Evolutionary conservation across 2,113 vertebrate species (phyloP), one percentile per base, ranked within the genome.

Genomic region (Salminus brasiliensis): DNA sequence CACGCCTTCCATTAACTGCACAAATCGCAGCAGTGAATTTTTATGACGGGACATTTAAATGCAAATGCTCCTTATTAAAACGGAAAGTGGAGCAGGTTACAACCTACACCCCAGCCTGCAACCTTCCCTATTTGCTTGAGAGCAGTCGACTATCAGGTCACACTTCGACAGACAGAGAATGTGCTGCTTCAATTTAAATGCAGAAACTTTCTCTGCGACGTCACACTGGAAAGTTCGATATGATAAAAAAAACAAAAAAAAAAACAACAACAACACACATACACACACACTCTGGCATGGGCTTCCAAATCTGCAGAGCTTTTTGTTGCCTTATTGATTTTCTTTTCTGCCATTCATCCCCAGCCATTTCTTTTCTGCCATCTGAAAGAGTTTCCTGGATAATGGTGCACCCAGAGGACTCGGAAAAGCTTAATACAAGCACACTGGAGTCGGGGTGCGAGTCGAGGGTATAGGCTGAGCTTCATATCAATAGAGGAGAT

Each of bases 41-140:
- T 80, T 79, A 72, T 73, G 55, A 45, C 5, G 43, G 29, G 65
- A 86, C 69, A 87, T 90, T 89, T 83, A 86, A 84, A 91, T 92
- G 88, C 85, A 88, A 89, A 90, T 89, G 39, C 45, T 55, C 57
- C 32, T 85, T 69, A 89, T 88, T 83, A 87, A 80, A 88, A 68
- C 65, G 74, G 74, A 78, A 67, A 83, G 71, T 70, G 59, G 43
- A 81, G 77, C 84, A 89, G 78, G 83, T 87, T 83, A 82, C 80
- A 86, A 82, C 53, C 75, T 69, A 76, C 57, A 23, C 78, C 27
- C 15, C 1, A 30, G n/a, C 16, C 13, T 13, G 9, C 15, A 36
- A 15, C 59, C 65, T 18, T 70, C 41, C 69, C n/a, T 10, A 36
- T 12, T 71, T 65, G 62, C 47, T 21, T 23, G 23, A 55, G 18